Evolutionary conservation across 2,797 vertebrate genomes (phyloP).

Genomic region (Lutjanus campechanus): DNA sequence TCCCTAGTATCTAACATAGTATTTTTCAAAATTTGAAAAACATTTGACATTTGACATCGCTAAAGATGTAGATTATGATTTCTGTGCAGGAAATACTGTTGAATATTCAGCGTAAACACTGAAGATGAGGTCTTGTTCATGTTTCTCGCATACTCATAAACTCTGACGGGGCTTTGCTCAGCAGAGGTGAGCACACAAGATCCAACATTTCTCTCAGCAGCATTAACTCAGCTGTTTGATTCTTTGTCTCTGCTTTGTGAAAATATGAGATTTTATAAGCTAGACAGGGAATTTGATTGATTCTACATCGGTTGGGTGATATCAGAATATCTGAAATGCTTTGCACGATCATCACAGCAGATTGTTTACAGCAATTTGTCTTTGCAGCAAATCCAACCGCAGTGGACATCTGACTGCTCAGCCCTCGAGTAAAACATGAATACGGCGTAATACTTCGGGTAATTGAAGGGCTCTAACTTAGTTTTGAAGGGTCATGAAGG

Average conservation of each 20-base stretch:
- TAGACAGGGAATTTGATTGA: not conserved
- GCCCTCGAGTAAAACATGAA: constrained; percentile 17
- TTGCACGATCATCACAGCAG: constrained; percentile 6
- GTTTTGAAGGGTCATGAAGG: constrained; percentile 20
- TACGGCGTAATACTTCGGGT: constrained; percentile 8
- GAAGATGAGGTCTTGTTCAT: not conserved
- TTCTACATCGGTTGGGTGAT: not conserved
- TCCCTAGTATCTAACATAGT: no score
- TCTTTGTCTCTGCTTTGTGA: constrained; percentile 15
- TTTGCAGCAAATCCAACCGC: not conserved
- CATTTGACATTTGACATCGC: not conserved
- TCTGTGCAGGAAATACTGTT: not conserved
- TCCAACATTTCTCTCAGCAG: constrained; percentile 15
- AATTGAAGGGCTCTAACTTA: constrained; percentile 3
- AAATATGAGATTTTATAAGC: constrained; percentile 18
- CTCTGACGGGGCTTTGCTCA: constrained; percentile 21
- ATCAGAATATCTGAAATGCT: not conserved
- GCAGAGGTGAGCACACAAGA: not conserved
- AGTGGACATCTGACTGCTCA: constrained; percentile 3
- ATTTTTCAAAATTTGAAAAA: not conserved
- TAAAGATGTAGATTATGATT: constrained; percentile 2
- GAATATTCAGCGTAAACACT: constrained; percentile 5
- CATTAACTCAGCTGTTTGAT: constrained; percentile 11
- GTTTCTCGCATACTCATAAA: constrained; percentile 17
- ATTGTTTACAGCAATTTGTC: constrained; percentile 5